A percentile compares a stretch with the other conserved stretches of the same genome.
These are phyloP conservation scores for Lasioglossum vierecki DNA, from an alignment of 2,888 invertebrate genomes.

Conservation along the genomic window DNA sequence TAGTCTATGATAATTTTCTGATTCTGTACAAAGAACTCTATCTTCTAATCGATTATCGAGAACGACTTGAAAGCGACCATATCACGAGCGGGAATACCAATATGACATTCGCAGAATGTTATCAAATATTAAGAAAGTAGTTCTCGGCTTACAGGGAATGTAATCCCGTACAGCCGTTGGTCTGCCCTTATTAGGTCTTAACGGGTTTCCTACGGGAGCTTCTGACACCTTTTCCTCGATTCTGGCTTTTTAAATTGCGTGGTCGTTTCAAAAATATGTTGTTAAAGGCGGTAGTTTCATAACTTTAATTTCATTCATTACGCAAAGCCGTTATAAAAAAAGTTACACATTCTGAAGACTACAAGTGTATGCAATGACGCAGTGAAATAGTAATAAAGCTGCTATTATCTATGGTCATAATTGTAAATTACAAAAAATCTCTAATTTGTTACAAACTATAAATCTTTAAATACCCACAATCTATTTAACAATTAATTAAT, in stretches of 20 bases:
- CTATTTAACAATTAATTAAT: no score
- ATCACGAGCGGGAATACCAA: not conserved
- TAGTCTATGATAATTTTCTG: not conserved
- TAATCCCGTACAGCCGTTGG: constrained; percentile 48
- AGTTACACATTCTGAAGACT: no score
- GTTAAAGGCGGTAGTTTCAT: not conserved
- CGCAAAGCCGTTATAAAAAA: no score
- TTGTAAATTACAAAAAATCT: no score
- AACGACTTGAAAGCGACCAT: not conserved
- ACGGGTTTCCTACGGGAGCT: constrained; percentile 48
- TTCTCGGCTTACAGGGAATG: constrained; percentile 53
- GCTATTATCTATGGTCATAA: no score
- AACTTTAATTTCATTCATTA: not conserved
- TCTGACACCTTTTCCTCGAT: constrained; percentile 40
- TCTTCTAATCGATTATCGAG: constrained; percentile 7
- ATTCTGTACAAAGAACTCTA: not conserved
- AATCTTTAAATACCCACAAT: no score
- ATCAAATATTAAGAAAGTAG: constrained; percentile 56
- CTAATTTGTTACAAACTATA: no score
- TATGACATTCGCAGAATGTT: constrained; percentile 44
- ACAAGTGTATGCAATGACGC: no score
- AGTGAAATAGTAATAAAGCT: no score
- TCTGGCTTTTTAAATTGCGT: constrained; percentile 21
- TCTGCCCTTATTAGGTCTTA: constrained; percentile 63
- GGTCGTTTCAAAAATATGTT: constrained; percentile 1